These are phyloP conservation scores for Cyclina sinensis DNA, from an alignment of 1,140 invertebrate genomes.

Conservation along the genomic window DNA sequence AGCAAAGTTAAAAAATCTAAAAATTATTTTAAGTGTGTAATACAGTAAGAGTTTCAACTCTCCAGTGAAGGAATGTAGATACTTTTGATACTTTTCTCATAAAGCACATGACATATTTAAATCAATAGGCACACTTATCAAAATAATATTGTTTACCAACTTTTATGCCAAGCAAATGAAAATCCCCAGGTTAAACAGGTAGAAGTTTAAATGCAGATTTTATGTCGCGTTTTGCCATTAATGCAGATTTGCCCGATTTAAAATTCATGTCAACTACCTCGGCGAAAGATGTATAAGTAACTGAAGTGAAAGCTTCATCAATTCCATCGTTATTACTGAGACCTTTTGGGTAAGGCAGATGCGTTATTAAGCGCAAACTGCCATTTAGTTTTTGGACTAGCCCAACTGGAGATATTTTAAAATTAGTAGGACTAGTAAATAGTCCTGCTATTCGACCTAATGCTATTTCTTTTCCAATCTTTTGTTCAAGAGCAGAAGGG, in stretches of 20 bases:
- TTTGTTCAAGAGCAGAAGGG: too few species aligned
- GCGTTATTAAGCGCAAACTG: conserved; percentile 58
- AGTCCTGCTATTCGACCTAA: too few species aligned
- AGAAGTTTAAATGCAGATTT: conserved; percentile 36
- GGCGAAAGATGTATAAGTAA: neutral
- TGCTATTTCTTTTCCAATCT: too few species aligned
- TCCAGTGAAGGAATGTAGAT: conserved; percentile 52
- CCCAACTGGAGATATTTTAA: conserved; percentile 57
- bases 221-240: conserved; percentile 1
- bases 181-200: neutral
- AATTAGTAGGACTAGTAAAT: too few species aligned
- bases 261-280: neutral
- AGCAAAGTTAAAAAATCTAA: too few species aligned
- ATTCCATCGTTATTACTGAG: neutral
- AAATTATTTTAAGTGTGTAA: too few species aligned
- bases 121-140: conserved; percentile 27
- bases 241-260: neutral
- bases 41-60: neutral
- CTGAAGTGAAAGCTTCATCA: neutral
- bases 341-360: conserved; percentile 62
- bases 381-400: conserved; percentile 59
- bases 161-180: conserved; percentile 37
- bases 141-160: neutral
- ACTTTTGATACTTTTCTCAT: conserved; percentile 66
- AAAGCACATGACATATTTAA: conserved; percentile 16